Percentiles rank a stretch among this genome's conserved stretches.
Conservation (phyloP, 2,797 vertebrate genomes). For the Anguilla pacifica region DNA sequence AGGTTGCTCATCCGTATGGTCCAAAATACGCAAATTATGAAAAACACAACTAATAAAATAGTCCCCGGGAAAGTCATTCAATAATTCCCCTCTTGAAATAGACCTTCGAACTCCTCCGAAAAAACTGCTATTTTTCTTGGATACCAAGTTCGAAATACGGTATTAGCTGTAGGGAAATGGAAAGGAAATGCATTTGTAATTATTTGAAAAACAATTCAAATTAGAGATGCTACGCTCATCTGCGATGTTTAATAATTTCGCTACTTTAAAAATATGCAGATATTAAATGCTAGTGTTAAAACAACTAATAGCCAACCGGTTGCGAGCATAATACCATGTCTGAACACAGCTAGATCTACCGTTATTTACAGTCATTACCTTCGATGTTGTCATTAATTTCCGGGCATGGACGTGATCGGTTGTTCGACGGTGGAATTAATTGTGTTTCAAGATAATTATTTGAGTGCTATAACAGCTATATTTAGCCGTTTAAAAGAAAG, state of each 20-base stretch:
- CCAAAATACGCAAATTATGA: neutral
- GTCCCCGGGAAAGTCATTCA: conserved; percentile 18
- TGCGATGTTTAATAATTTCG: neutral
- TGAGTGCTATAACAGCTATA: neutral
- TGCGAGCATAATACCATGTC: conserved; percentile 30
- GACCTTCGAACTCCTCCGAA: conserved; percentile 29
- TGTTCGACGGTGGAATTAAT: conserved; percentile 18
- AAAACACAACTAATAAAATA: conserved; percentile 14
- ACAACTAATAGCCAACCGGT: conserved; percentile 30
- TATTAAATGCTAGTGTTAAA: neutral
- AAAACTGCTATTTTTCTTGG: conserved; percentile 29
- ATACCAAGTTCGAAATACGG: conserved; percentile 15
- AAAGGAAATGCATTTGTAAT: conserved; percentile 17
- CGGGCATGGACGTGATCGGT: conserved; percentile 2
- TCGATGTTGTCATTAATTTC: conserved; percentile 19
- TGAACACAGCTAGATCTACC: conserved; percentile 6
- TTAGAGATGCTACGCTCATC: neutral
- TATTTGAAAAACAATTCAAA: neutral
- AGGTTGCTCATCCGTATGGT: conserved; percentile 11
- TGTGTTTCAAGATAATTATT: neutral
- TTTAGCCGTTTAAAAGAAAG: conserved; percentile 22
- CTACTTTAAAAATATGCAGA: conserved; percentile 3
- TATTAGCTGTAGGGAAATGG: conserved; percentile 14
- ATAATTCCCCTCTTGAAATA: conserved; percentile 20
- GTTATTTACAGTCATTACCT: conserved; percentile 35